These are phyloP conservation scores for Cercopithecus diana DNA, from an alignment of 2,797 vertebrate species.

Conservation along the genomic window DNA sequence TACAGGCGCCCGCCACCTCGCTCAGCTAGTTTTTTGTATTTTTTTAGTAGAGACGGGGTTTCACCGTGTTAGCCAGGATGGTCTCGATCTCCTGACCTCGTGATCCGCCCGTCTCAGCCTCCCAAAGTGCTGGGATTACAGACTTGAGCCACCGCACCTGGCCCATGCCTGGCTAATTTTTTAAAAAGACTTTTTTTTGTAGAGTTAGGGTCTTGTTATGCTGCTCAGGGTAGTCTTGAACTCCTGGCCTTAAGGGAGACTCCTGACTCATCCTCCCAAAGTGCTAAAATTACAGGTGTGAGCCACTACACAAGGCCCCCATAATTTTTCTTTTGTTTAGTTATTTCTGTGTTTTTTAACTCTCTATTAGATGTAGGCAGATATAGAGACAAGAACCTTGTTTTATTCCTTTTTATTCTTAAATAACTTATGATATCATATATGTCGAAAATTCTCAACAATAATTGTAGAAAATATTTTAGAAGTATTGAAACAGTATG, in stretches of 20 bases:
- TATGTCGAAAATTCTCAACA: not conserved
- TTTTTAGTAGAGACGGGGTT: too few relatives aligned
- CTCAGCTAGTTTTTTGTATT: too few relatives aligned
- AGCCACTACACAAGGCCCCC: not conserved
- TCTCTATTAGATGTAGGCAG: not conserved
- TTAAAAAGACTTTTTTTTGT: not conserved
- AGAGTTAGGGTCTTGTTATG: not conserved
- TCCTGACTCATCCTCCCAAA: not conserved
- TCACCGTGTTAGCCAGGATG: too few relatives aligned
- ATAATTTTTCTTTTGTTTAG: not conserved
- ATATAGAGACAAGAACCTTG: not conserved
- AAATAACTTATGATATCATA: not conserved
- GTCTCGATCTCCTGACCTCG: too few relatives aligned
- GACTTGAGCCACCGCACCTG: too few relatives aligned
- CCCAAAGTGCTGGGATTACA: too few relatives aligned
- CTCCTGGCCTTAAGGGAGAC: not conserved
- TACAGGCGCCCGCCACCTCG: too few relatives aligned
- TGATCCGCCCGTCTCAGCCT: too few relatives aligned
- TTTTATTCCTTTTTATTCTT: not conserved
- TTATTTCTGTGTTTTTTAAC: not conserved
- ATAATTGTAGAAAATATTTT: not conserved
- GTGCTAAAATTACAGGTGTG: not conserved
- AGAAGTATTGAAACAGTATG: not conserved
- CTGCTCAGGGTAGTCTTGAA: not conserved
- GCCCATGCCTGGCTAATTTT: too few relatives aligned